A percentile compares a stretch with the other conserved stretches of the same genome.
These are phyloP conservation scores for Drosophila aff. DNA, from an alignment of 1,140 invertebrate genomes.

Conservation along the genomic window DNA sequence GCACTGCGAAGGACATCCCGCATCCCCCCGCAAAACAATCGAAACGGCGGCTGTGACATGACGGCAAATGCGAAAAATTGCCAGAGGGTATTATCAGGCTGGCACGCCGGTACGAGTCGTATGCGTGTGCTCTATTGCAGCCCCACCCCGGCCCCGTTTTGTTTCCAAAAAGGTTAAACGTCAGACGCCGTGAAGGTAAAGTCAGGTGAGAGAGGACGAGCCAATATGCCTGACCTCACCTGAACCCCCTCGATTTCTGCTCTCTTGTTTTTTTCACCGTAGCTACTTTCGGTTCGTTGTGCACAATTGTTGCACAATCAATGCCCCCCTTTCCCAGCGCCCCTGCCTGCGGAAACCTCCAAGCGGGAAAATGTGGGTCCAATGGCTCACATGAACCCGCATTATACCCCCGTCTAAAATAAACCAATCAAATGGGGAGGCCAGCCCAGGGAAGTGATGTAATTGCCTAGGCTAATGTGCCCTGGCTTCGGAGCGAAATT, in stretches of 20 bases:
- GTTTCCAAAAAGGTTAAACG: conserved; percentile 49
- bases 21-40: conserved; percentile 48
- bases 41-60: conserved; percentile 62
- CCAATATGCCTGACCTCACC: conserved; percentile 34
- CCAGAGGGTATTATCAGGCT: conserved; percentile 59
- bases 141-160: background rate
- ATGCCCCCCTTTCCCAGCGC: conserved; percentile 4
- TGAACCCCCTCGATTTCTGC: conserved; percentile 23
- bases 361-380: conserved; percentile 32
- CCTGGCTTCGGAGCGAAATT: background rate
- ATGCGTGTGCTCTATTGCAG: conserved; percentile 1
- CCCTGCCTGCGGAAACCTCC: background rate
- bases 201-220: conserved; percentile 41
- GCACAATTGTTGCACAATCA: conserved; percentile 72
- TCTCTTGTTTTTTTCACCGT: background rate
- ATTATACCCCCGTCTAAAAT: conserved; percentile 32
- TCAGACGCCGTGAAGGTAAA: conserved; percentile 48
- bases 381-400: background rate
- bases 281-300: conserved; percentile 43
- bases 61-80: conserved; percentile 72
- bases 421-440: conserved; percentile 29
- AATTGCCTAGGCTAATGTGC: conserved; percentile 56
- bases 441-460: conserved; percentile 22
- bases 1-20: background rate
- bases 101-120: background rate